These are phyloP conservation scores for Microctenopoma steveboyesi DNA, from an alignment of 2,797 vertebrate species.

Conservation along the genomic window DNA sequence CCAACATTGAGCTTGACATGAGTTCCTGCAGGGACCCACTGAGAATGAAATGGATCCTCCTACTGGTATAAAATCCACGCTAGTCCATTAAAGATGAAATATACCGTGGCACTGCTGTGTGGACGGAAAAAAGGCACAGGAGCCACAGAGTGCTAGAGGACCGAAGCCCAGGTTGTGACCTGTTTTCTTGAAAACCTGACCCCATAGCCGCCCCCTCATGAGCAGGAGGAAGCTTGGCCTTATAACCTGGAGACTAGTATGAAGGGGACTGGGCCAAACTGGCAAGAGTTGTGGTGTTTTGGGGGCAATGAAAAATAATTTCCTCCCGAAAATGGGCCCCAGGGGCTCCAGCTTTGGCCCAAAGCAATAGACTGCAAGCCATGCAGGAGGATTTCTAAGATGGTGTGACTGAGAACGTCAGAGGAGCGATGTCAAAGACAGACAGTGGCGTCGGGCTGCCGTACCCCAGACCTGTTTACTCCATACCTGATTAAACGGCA, in stretches of 20 bases:
- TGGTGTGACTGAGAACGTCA: constrained; percentile 69
- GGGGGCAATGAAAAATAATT: constrained; percentile 86
- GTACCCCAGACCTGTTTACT: constrained; percentile 73
- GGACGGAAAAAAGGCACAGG: constrained; percentile 31
- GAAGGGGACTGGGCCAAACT: constrained; percentile 65
- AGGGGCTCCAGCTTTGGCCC: constrained; percentile 69
- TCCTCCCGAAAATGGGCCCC: constrained; percentile 79
- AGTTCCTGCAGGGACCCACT: constrained; percentile 30
- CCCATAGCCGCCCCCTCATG: constrained; percentile 43
- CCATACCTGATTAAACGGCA: constrained; percentile 65
- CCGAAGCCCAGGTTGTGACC: constrained; percentile 21
- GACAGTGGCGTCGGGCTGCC: constrained; percentile 67
- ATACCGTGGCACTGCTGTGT: constrained; percentile 7
- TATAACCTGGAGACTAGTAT: constrained; percentile 42
- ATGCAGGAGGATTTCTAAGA: constrained; percentile 78
- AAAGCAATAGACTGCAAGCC: constrained; percentile 72
- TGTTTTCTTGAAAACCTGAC: constrained; percentile 44
- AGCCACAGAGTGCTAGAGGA: constrained; percentile 19
- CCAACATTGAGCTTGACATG: constrained; percentile 33
- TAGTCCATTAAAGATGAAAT: constrained; percentile 52
- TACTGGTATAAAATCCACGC: constrained; percentile 38
- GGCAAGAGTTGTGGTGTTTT: constrained; percentile 71
- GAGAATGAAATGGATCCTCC: constrained; percentile 47
- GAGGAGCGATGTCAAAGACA: constrained; percentile 83
- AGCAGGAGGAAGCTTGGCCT: constrained; percentile 47